Percentiles rank a stretch among this genome's conserved stretches.
These are phyloP conservation scores for Agriotes lineatus DNA, from an alignment of 2,888 invertebrate genomes.

Conservation along the genomic window DNA sequence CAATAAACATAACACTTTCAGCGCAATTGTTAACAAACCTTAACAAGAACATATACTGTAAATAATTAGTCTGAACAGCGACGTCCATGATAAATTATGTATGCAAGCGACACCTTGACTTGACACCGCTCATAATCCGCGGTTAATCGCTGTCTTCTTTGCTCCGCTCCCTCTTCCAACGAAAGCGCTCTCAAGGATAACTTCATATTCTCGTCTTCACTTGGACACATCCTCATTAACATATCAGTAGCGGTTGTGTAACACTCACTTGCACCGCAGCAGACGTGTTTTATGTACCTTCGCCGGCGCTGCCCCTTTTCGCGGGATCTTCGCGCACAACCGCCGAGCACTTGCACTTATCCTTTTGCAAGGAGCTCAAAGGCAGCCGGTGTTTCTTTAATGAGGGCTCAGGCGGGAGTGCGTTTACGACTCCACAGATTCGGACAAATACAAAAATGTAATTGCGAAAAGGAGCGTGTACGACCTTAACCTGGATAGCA, in stretches of 20 bases:
- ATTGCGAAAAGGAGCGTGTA: conserved; percentile 24
- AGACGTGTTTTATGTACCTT: conserved; percentile 23
- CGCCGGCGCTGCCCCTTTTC: background rate
- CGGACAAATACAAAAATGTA: conserved; percentile 3
- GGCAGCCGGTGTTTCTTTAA: background rate
- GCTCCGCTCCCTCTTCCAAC: conserved; percentile 42
- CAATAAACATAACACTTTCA: conserved; percentile 48
- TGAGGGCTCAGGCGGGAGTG: background rate
- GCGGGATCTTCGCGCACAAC: background rate
- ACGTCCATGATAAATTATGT: conserved; percentile 59
- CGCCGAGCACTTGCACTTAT: background rate
- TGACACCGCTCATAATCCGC: conserved; percentile 57
- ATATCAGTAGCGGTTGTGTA: conserved; percentile 55
- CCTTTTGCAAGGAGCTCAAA: background rate
- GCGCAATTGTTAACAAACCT: conserved; percentile 53
- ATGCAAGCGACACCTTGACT: conserved; percentile 60
- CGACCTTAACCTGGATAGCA: conserved; percentile 49
- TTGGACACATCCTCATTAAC: conserved; percentile 57
- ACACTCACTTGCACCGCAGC: conserved; percentile 36
- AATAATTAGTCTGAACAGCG: conserved; percentile 57
- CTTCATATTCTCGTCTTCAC: conserved; percentile 49
- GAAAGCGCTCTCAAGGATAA: conserved; percentile 54
- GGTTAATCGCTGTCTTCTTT: conserved; percentile 55
- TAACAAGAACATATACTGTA: conserved; percentile 52
- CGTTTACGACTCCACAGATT: too few species aligned